Base-by-base conservation (phyloP, 2,113 vertebrate species). In the Lepisosteus osseus region DNA sequence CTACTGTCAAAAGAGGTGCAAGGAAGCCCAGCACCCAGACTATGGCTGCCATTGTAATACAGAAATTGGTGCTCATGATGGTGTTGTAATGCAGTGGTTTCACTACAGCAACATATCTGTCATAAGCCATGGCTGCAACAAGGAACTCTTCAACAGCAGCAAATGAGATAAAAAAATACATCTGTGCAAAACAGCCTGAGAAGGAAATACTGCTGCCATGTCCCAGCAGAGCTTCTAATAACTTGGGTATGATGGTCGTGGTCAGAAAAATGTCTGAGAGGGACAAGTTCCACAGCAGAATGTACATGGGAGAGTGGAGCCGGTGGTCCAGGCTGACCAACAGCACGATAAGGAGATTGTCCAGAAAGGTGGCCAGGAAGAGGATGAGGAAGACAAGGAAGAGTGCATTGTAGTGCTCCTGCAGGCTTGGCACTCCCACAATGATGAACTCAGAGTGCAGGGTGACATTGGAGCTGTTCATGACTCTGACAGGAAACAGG, bases 271-370 rank as follows among this genome's bases (percentile, higher is more conserved):
- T 63, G 44, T 83, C 78, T 73, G 80, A 69, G 65, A 76, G 76
- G 69, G 82, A 78, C 6, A 82, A 67, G 40, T 78, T 77, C 67
- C 65, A 70, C 65, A 82, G 75, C 54, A 80, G 79, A 59, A 78
- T 82, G 14, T 82, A 81, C 73, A 85, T 69, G 47, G 75, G 79
- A 15, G 62, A 82, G 68, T 79, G 74, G 40, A 84, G 77, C 7
- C 61, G 61, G 47, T 59, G 6, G 9, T 77, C 74, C 55, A 3
- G 13, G n/a, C 15, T 14, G 4, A 82, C 77, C 13, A 77, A 68
- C 54, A 76, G 56, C 54, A 80, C 67, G 51, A 73, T 77, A 8
- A 77, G 9, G 64, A 59, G 40, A 40, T 82, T 79, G 8, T 71
- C 72, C 29, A 77, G 12, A 6, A 87, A 13, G 1, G 64, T 76